Conservation (phyloP, 2,113 vertebrate species). For the Apteryx owenii region DNA sequence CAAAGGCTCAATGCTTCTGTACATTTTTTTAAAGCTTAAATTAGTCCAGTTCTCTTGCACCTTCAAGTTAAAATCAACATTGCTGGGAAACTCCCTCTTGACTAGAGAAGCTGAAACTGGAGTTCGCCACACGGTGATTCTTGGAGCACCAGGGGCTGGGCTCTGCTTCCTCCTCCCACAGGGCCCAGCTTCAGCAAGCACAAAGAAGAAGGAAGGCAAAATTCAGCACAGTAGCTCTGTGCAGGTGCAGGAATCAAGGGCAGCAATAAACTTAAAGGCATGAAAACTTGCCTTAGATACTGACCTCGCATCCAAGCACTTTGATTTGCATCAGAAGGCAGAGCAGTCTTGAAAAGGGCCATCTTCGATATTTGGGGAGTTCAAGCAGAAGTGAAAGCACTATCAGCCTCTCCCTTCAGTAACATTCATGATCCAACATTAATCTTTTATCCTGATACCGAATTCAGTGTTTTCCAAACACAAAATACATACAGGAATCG, state of each 20-base stretch:
- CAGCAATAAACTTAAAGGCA: background rate
- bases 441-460: background rate
- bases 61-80: background rate
- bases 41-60: background rate
- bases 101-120: background rate
- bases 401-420: background rate
- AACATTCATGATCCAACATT: background rate
- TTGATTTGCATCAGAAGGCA: background rate
- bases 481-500: background rate
- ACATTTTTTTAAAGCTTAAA: background rate
- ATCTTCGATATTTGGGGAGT: background rate
- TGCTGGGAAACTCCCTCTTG: background rate
- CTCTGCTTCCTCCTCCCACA: background rate
- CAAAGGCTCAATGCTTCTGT: background rate
- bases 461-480: background rate
- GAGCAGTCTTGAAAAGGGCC: background rate
- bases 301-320: background rate
- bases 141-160: background rate
- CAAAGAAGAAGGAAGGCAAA: background rate
- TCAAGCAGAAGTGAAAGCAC: background rate
- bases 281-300: background rate
- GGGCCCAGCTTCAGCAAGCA: background rate
- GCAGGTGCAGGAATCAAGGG: background rate
- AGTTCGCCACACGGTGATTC: background rate
- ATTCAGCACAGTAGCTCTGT: background rate